Evolutionary conservation across 1,140 invertebrate species (phyloP).

Genomic region (Tachypleus tridentatus): DNA sequence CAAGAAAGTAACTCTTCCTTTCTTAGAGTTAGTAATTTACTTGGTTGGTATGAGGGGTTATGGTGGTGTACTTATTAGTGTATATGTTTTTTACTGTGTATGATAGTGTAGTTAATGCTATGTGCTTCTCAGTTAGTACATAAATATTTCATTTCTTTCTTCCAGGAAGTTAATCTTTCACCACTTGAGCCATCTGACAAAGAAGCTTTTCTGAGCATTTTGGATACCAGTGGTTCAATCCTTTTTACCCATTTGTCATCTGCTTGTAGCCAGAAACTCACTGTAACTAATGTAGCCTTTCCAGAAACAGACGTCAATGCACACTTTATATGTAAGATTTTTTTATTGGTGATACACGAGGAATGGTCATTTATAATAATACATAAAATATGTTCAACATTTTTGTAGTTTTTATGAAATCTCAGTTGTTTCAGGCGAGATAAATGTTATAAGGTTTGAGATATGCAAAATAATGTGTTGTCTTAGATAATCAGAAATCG

Average conservation of each 20-base stretch:
- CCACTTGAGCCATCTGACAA: constrained; percentile 8
- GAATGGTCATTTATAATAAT: no score
- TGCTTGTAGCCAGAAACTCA: constrained; percentile 8
- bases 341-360: background rate
- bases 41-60: no score
- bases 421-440: background rate
- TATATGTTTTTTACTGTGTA: no score
- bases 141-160: background rate
- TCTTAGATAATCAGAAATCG: background rate
- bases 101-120: no score
- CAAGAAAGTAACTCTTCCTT: no score
- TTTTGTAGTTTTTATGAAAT: background rate
- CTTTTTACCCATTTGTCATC: constrained; percentile 13
- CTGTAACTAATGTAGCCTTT: constrained; percentile 16
- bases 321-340: constrained; percentile 18
- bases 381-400: no score
- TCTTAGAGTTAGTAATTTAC: no score
- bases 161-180: constrained; percentile 19
- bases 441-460: background rate
- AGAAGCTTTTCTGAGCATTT: constrained; percentile 8
- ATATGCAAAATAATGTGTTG: background rate
- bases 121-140: no score
- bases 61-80: no score
- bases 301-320: constrained; percentile 15
- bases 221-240: constrained; percentile 12